These are phyloP conservation scores for Epicauta chinensis DNA, from an alignment of 1,140 invertebrate genomes.

Conservation along the genomic window DNA sequence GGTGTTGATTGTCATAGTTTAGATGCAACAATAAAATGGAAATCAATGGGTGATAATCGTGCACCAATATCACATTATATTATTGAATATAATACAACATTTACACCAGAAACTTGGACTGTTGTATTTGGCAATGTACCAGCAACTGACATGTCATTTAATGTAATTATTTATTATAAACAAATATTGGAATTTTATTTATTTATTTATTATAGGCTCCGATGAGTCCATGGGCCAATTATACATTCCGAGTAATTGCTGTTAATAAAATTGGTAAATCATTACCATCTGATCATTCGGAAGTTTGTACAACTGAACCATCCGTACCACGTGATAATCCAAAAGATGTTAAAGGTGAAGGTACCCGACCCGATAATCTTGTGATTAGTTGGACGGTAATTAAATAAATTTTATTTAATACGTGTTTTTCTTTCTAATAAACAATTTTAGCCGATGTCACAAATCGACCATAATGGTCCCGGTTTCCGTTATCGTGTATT, in stretches of 20 bases:
- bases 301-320: conserved; percentile 78
- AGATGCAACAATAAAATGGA: conserved; percentile 76
- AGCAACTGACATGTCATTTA: conserved; percentile 70
- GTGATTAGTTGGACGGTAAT: conserved; percentile 83
- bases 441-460: conserved; percentile 71
- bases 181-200: neutral
- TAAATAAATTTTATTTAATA: neutral
- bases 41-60: conserved; percentile 86
- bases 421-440: neutral
- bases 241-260: conserved; percentile 92
- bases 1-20: conserved; percentile 61
- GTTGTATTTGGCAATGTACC: conserved; percentile 66
- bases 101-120: conserved; percentile 90
- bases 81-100: conserved; percentile 92
- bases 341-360: conserved; percentile 86
- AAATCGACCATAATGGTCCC: conserved; percentile 94
- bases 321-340: conserved; percentile 93
- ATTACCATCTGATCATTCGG: conserved; percentile 71
- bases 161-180: conserved; percentile 36
- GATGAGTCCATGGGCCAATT: conserved; percentile 91
- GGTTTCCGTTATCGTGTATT: conserved; percentile 87
- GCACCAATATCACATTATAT: conserved; percentile 88
- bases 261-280: conserved; percentile 91
- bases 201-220: conserved; percentile 44
- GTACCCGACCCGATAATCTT: conserved; percentile 81